Percentiles rank a stretch among this genome's conserved stretches.
These are phyloP conservation scores for Planiliza haematocheilus DNA, from an alignment of 2,113 vertebrate species.

Conservation along the genomic window DNA sequence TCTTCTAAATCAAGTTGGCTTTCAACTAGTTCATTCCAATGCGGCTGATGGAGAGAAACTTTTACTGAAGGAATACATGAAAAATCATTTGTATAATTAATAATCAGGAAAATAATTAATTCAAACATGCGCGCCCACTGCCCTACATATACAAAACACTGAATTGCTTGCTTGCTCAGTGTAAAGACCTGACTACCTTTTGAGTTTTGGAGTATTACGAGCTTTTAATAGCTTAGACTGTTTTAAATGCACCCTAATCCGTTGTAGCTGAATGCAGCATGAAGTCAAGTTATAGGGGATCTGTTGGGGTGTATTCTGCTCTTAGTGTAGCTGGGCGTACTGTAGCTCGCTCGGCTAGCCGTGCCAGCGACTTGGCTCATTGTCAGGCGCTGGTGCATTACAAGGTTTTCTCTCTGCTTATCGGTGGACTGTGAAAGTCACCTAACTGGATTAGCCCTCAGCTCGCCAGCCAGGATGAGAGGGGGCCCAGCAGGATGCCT, in stretches of 20 bases:
- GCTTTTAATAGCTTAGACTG: constrained; percentile 31
- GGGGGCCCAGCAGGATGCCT: constrained; percentile 66
- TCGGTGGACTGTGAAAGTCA: constrained; percentile 84
- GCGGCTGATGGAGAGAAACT: constrained; percentile 21
- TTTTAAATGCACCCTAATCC: constrained; percentile 38
- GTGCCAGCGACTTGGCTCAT: constrained; percentile 61
- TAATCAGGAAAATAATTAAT: constrained; percentile 62
- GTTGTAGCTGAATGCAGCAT: constrained; percentile 13
- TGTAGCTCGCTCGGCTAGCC: constrained; percentile 38
- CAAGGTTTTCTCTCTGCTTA: constrained; percentile 78
- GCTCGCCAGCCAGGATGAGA: constrained; percentile 72
- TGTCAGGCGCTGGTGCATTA: constrained; percentile 76
- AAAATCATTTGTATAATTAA: constrained; percentile 72
- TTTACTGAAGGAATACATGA: constrained; percentile 68
- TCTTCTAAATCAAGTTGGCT: constrained; percentile 35
- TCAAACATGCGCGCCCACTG: constrained; percentile 55
- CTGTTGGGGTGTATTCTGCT: constrained; percentile 24
- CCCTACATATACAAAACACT: constrained; percentile 61
- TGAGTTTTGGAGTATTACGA: constrained; percentile 13
- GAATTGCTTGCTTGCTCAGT: constrained; percentile 46
- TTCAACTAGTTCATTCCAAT: constrained; percentile 34
- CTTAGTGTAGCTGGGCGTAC: constrained; percentile 30
- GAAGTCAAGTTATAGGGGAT: constrained; percentile 37
- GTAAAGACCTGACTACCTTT: background rate
- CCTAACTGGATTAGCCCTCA: constrained; percentile 81